Percentiles rank a stretch among this genome's conserved stretches.
phyloP scores from a whole-genome alignment of 1,140 invertebrate species.

The Zaprionus gabonicus region DNA sequence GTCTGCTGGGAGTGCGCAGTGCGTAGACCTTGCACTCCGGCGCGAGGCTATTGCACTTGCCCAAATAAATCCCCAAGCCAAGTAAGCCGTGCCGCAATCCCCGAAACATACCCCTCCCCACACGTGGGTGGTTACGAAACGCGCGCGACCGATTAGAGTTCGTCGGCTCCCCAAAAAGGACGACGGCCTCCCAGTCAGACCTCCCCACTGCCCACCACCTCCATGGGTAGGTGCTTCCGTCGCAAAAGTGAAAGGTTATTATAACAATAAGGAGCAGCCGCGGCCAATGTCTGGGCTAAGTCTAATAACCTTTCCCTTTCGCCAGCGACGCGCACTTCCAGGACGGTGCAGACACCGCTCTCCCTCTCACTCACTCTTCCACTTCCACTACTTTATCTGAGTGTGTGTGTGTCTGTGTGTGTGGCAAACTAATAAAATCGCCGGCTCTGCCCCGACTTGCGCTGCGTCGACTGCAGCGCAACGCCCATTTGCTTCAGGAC shows the following conservation, averaged over 20 bases:
- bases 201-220: background rate
- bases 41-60: constrained; percentile 10
- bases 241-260: constrained; percentile 72
- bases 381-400: background rate
- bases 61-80: constrained; percentile 3
- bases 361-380: background rate
- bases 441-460: background rate
- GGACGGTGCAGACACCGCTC: constrained; percentile 2
- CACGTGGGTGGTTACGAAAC: background rate
- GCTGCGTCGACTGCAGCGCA: constrained; percentile 4
- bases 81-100: background rate
- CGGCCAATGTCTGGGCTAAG: constrained; percentile 67
- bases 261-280: constrained; percentile 74
- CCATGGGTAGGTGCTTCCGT: constrained; percentile 60
- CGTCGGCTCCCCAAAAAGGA: background rate
- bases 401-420: background rate
- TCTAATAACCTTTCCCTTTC: constrained; percentile 80
- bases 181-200: background rate
- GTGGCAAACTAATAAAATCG: constrained; percentile 9
- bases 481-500: constrained; percentile 11
- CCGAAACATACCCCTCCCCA: background rate
- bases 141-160: background rate
- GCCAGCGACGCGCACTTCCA: constrained; percentile 48
- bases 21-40: constrained; percentile 1
- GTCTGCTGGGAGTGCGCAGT: background rate